phyloP scores from a whole-genome alignment of 2,797 vertebrate genomes.

The Channa striata region DNA sequence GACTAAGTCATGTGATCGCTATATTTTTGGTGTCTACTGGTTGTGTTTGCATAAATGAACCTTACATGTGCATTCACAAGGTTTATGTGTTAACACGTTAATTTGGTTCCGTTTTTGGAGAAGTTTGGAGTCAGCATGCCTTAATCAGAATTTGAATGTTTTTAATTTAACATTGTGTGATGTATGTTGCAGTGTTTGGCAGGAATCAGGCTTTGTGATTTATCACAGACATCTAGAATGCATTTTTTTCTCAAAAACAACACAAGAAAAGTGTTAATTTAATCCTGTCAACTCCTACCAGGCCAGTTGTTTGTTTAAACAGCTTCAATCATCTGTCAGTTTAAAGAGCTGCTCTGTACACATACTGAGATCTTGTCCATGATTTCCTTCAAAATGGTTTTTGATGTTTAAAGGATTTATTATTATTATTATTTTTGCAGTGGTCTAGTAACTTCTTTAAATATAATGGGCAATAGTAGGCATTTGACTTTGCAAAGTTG shows the following conservation, averaged over 20 bases:
- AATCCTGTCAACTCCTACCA: neutral
- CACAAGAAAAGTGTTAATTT: constrained; percentile 3
- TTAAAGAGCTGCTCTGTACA: neutral
- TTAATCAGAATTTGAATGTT: neutral
- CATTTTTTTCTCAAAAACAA: neutral
- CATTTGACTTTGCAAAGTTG: neutral
- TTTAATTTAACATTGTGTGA: neutral
- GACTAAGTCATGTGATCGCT: neutral
- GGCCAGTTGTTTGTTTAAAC: constrained; percentile 17
- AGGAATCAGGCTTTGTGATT: neutral
- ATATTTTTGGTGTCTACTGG: neutral
- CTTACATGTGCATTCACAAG: neutral
- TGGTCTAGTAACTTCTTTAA: too few relatives aligned
- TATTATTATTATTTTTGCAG: too few relatives aligned
- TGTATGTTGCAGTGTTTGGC: neutral
- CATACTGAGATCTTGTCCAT: neutral
- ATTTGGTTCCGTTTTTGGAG: neutral
- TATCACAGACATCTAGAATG: neutral
- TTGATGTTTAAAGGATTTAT: too few relatives aligned
- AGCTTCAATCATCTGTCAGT: neutral
- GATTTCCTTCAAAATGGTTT: neutral
- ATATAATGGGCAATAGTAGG: neutral
- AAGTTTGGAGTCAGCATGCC: neutral
- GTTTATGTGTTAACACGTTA: neutral
- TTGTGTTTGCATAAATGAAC: constrained; percentile 2